Conservation (phyloP, 2,113 vertebrate species). For the Oreotrochilus melanogaster region DNA sequence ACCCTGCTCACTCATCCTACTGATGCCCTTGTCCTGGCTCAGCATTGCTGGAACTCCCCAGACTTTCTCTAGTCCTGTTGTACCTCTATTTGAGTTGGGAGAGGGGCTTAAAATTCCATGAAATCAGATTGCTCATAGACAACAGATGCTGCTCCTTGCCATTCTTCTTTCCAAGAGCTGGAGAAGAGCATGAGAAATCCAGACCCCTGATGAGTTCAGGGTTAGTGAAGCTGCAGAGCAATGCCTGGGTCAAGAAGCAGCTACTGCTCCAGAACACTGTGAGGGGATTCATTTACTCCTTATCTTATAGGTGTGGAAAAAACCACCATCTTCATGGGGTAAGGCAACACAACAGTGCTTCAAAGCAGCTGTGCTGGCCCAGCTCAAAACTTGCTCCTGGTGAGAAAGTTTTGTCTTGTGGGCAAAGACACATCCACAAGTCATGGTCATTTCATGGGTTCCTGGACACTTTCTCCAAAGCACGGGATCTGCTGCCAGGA, state of each 20-base stretch:
- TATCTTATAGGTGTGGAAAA: not conserved
- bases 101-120: not conserved
- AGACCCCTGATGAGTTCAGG: not conserved
- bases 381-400: not conserved
- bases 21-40: not conserved
- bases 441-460: not conserved
- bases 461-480: not conserved
- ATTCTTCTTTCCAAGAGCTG: not conserved
- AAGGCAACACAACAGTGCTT: not conserved
- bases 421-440: not conserved
- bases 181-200: not conserved
- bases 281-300: not conserved
- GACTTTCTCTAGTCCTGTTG: not conserved
- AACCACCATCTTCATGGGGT: not conserved
- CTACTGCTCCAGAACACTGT: not conserved
- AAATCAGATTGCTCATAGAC: not conserved
- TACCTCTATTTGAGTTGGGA: not conserved
- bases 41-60: not conserved
- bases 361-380: not conserved
- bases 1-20: not conserved
- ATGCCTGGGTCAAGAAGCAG: not conserved
- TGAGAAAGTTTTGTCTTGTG: not conserved
- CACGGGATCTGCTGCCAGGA: not conserved
- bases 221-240: not conserved
- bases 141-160: not conserved